Evolutionary conservation across 2,888 invertebrate species (phyloP), one percentile per base, ranked within the genome.

Genomic region (Ashinkailepas kermadecensis): DNA sequence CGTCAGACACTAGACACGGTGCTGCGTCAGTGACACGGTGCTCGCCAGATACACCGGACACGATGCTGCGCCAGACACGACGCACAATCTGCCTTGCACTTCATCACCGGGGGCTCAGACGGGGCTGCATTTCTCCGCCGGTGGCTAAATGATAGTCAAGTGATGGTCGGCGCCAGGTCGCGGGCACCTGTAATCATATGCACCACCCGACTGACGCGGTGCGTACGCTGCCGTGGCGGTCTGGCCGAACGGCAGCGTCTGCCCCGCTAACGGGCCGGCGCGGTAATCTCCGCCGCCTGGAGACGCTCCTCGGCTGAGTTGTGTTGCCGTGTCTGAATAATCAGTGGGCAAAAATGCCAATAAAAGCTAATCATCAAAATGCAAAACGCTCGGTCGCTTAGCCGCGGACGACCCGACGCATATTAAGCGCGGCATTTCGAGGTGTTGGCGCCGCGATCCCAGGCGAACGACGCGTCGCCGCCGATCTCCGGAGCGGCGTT

Each of bases 281-380:
- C 15, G 18, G 18, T 62, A 8, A 62, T 62, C 10, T 25, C 25
- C 23, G 39, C 39, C 39, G 39, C 39, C 39, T 4, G 39, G 39
- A 39, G 39, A 39, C 25, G 23, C 67, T 7, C 23, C 70, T 39
- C 15, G 13, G 15, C 23, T 39, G 12, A 39, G 70, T 70, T 70
- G 70, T 70, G 70, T 23, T 70, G 70, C 70, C 25, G 70, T 8
- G 21, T 3, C 56, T 18, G 74, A 54, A 74, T 74, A 74, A 74
- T 74, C 74, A 74, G 18, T 56, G 70, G 39, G 15, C 39, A 54
- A 74, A 70, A 74, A 74, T 54, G 74, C 54, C 74, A 74, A 54
- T 74, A 74, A 74, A 56, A 56, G 74, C 74, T 74, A 56, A 74
- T 56, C 74, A 74, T 74, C 74, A 74, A n/a, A 74, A 74, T 74